These are phyloP conservation scores for Balearica regulorum DNA, from an alignment of 2,797 vertebrate species.

Conservation along the genomic window DNA sequence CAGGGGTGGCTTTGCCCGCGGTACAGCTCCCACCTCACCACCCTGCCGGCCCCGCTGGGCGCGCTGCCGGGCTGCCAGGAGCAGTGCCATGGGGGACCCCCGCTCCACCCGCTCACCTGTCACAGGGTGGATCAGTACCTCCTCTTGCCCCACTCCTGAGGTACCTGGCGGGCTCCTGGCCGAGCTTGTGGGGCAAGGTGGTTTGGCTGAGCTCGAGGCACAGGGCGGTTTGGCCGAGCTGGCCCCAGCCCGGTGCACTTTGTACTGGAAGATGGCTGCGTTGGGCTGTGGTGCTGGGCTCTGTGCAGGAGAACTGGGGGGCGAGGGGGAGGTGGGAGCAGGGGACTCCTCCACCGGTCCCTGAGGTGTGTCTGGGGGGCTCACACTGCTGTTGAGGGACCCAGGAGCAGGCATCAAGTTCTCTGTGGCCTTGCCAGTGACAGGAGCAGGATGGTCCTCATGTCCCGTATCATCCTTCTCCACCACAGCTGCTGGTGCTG, in stretches of 20 bases:
- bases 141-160: background rate
- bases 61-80: constrained; percentile 75
- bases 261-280: constrained; percentile 27
- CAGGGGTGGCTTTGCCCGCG: background rate
- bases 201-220: accelerated
- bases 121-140: constrained; percentile 69
- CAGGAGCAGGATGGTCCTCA: background rate
- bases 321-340: background rate
- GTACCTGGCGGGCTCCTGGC: accelerated
- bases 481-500: background rate
- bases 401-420: background rate
- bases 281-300: background rate
- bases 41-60: constrained; percentile 69
- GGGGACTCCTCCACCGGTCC: background rate
- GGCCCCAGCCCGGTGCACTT: constrained; percentile 40
- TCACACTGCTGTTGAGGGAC: background rate
- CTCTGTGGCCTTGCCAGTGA: background rate
- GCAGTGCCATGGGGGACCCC: constrained; percentile 79
- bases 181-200: accelerated
- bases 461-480: background rate
- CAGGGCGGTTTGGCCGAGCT: accelerated
- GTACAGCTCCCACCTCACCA: background rate
- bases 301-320: background rate
- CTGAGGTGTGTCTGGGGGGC: background rate
- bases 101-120: constrained; percentile 72